phyloP scores from a whole-genome alignment of 53 echinoderm and acorn worm species.

The Mesocentrotus franciscanus region DNA sequence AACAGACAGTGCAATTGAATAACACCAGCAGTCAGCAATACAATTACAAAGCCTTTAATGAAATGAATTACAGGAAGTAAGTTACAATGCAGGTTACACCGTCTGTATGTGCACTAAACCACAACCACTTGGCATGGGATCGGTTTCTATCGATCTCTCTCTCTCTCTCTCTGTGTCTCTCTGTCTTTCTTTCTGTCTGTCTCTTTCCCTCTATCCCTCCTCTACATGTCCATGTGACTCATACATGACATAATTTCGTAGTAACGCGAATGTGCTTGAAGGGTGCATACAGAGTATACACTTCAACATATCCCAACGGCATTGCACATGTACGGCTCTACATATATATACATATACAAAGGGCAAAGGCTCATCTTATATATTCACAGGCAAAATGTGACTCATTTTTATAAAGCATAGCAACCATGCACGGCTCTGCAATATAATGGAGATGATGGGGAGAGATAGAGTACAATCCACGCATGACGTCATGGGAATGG shows the following conservation, averaged over 20 bases:
- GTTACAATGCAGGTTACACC: not conserved
- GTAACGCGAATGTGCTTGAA: not conserved
- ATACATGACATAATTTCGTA: not conserved
- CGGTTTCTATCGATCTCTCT: not conserved
- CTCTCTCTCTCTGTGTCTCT: not conserved
- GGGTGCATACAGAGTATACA: not conserved
- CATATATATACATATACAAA: not conserved
- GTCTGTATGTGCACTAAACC: not conserved
- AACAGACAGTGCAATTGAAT: too few relatives aligned
- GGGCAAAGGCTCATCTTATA: not conserved
- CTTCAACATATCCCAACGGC: not conserved
- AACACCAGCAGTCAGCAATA: not conserved
- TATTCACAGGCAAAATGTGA: slow-evolving; percentile 10
- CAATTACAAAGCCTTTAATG: not conserved
- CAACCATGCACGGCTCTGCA: not conserved
- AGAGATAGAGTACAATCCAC: slow-evolving; percentile 8
- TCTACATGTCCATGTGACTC: not conserved
- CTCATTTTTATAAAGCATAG: not conserved
- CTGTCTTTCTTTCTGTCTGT: not conserved
- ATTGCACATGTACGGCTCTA: not conserved
- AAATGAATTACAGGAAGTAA: not conserved
- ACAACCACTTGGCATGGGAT: not conserved
- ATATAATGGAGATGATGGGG: not conserved
- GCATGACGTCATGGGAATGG: not conserved
- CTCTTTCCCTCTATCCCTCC: not conserved